A percentile compares a stretch with the other conserved stretches of the same genome.
Conservation (phyloP, 2,113 vertebrate species). For the Athene noctua region DNA sequence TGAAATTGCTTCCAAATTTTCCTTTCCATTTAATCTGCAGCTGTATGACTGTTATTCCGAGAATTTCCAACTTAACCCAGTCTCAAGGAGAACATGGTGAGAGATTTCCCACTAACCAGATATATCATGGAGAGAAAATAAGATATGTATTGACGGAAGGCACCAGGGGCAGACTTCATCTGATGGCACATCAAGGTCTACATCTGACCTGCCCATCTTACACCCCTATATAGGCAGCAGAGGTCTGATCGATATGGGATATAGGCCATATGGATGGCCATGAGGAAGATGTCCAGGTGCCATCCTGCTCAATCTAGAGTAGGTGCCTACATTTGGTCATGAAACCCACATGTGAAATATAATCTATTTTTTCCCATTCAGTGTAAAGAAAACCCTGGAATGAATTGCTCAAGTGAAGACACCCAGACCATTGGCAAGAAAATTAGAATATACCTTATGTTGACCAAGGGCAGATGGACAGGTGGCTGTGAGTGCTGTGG, state of each 20-base stretch:
- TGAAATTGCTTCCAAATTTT: slow-evolving; percentile 5
- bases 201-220: background rate
- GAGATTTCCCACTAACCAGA: background rate
- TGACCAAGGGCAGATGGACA: background rate
- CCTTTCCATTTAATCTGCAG: background rate
- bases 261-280: background rate
- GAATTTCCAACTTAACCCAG: background rate
- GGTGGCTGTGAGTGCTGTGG: background rate
- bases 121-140: background rate
- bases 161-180: background rate
- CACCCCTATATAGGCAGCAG: background rate
- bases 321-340: background rate
- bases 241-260: background rate
- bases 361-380: background rate
- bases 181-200: background rate
- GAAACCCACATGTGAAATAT: background rate
- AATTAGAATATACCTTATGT: background rate
- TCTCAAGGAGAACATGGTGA: background rate
- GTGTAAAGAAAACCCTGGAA: background rate
- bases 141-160: background rate
- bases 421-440: background rate
- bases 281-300: background rate
- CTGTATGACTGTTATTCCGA: background rate
- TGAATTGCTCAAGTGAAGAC: background rate
- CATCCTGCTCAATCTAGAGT: background rate